Conservation (phyloP, 2,113 vertebrate genomes). For the Thermophis baileyi region DNA sequence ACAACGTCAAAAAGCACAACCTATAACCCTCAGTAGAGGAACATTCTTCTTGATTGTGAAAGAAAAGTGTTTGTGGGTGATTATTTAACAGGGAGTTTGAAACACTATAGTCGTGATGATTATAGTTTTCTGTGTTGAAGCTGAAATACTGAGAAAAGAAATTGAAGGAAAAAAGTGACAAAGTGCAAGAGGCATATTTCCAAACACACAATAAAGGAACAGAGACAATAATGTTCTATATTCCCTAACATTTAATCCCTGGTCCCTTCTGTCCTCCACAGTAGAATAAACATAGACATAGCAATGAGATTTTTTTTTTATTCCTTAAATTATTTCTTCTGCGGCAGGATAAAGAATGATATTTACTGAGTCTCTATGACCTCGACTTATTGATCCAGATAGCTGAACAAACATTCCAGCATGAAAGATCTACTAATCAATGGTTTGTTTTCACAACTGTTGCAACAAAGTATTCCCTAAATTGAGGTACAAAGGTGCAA, state of each 20-base stretch:
- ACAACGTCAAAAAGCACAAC: background rate
- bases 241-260: slow-evolving; percentile 12
- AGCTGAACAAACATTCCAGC: slow-evolving; percentile 32
- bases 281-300: background rate
- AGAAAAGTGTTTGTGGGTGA: background rate
- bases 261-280: background rate
- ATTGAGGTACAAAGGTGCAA: background rate
- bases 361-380: background rate
- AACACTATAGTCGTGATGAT: background rate
- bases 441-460: background rate
- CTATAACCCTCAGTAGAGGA: background rate
- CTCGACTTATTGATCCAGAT: slow-evolving; percentile 7
- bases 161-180: background rate
- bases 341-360: slow-evolving; percentile 26
- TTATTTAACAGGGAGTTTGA: background rate
- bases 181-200: background rate
- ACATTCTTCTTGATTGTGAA: background rate
- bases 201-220: background rate
- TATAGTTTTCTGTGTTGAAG: background rate
- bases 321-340: slow-evolving; percentile 17
- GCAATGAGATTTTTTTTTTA: background rate
- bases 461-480: slow-evolving; percentile 11
- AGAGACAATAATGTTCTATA: background rate
- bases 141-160: background rate
- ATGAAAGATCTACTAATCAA: slow-evolving; percentile 1